phyloP scores from a whole-genome alignment of 2,797 vertebrate species.

The Clarias platycephalus region DNA sequence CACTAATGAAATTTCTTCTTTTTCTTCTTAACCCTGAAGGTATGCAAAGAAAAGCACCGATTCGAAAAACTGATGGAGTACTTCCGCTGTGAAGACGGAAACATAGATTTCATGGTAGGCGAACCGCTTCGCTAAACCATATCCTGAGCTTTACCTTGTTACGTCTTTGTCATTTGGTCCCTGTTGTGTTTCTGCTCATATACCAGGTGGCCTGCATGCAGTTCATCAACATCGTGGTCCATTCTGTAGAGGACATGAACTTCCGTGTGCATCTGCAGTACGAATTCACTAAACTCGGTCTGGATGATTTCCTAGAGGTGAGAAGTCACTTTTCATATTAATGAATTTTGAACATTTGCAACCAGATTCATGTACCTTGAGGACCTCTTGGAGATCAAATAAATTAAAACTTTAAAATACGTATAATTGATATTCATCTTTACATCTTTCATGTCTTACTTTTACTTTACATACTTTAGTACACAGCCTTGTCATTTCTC shows the following conservation, averaged over 20 bases:
- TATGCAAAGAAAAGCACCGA: constrained; percentile 94
- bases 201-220: constrained; percentile 94
- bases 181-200: constrained; percentile 26
- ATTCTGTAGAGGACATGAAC: constrained; percentile 98
- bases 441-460: neutral
- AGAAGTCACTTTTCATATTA: neutral
- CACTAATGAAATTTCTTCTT: neutral
- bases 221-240: constrained; percentile 97
- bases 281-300: constrained; percentile 93
- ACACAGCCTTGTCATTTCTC: neutral
- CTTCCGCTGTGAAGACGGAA: constrained; percentile 92
- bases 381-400: neutral
- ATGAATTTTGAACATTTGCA: neutral
- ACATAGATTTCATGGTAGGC: constrained; percentile 96
- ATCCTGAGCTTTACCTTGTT: neutral
- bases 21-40: constrained; percentile 69
- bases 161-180: neutral
- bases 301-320: constrained; percentile 94
- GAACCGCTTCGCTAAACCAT: neutral
- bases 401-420: neutral
- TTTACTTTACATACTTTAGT: too few relatives aligned
- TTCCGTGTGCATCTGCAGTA: constrained; percentile 94
- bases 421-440: neutral
- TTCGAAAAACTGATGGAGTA: constrained; percentile 98
- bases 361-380: neutral